Evolutionary conservation across 2,797 vertebrate genomes (phyloP).

Genomic region (Mionectes olivaceus): DNA sequence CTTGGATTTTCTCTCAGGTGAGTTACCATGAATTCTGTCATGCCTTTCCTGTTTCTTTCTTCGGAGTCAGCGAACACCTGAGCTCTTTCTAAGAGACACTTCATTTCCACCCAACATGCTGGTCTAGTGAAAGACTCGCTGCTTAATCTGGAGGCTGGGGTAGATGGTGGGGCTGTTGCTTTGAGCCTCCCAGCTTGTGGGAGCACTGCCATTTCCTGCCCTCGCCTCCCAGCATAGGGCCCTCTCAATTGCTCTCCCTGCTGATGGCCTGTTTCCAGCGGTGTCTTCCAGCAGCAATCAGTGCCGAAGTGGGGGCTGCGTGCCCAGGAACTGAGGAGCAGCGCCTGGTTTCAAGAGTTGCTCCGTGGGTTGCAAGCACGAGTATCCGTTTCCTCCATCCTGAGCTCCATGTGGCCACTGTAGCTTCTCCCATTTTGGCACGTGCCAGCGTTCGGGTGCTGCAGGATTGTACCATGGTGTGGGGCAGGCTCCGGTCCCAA

Average conservation of each 20-base stretch:
- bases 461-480: rapidly evolving
- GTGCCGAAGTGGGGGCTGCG: not conserved
- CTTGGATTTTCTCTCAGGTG: not conserved
- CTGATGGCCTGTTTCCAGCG: not conserved
- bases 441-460: rapidly evolving
- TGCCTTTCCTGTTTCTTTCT: not conserved
- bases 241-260: not conserved
- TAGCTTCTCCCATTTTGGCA: not conserved
- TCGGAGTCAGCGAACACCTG: not conserved
- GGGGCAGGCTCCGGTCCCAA: not conserved
- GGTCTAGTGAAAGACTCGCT: not conserved
- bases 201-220: rapidly evolving
- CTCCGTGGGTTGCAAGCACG: not conserved
- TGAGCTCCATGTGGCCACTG: not conserved
- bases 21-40: rapidly evolving
- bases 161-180: not conserved
- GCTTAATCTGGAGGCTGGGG: not conserved
- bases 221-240: rapidly evolving
- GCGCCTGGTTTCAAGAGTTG: not conserved
- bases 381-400: not conserved
- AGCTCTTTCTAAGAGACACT: not conserved
- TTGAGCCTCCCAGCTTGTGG: not conserved
- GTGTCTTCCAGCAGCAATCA: not conserved
- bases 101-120: not conserved
- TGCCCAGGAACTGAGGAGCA: not conserved